phyloP scores from a whole-genome alignment of 2,113 vertebrate species.

The Perca schrenkii region DNA sequence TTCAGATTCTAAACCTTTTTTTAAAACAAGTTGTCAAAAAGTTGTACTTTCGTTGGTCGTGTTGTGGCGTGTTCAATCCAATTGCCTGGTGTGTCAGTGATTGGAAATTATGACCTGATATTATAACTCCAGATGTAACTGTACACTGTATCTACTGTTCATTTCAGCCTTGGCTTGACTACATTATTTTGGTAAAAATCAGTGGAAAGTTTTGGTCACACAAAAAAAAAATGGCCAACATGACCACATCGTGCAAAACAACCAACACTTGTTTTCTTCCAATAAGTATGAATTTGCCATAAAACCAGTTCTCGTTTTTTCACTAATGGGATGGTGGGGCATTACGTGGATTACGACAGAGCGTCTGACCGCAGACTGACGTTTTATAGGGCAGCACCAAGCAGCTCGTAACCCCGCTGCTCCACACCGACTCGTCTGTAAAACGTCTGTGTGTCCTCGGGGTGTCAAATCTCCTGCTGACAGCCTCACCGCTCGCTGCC shows the following conservation, averaged over 20 bases:
- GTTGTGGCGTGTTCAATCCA: too few relatives aligned
- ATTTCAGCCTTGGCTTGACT: too few relatives aligned
- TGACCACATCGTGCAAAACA: background rate
- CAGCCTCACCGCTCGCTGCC: constrained; percentile 34
- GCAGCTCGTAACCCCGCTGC: constrained; percentile 16
- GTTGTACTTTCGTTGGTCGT: too few relatives aligned
- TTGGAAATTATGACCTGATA: too few relatives aligned
- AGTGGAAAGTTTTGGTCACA: constrained; percentile 10
- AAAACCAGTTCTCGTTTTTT: background rate
- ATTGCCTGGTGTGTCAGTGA: too few relatives aligned
- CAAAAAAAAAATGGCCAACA: background rate
- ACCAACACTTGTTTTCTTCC: constrained; percentile 2
- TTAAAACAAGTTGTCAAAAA: too few relatives aligned
- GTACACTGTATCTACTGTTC: too few relatives aligned
- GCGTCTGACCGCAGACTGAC: constrained; percentile 39
- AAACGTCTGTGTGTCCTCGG: constrained; percentile 20
- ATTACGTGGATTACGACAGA: constrained; percentile 17
- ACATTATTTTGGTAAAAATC: background rate
- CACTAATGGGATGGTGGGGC: constrained; percentile 2
- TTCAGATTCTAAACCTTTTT: too few relatives aligned
- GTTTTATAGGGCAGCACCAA: constrained; percentile 20
- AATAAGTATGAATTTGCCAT: background rate
- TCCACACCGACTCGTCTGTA: constrained; percentile 3
- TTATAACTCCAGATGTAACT: too few relatives aligned
- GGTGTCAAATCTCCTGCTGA: constrained; percentile 42